Evolutionary conservation across 2,797 vertebrate genomes (phyloP).

Genomic region (Antennarius maculatus): DNA sequence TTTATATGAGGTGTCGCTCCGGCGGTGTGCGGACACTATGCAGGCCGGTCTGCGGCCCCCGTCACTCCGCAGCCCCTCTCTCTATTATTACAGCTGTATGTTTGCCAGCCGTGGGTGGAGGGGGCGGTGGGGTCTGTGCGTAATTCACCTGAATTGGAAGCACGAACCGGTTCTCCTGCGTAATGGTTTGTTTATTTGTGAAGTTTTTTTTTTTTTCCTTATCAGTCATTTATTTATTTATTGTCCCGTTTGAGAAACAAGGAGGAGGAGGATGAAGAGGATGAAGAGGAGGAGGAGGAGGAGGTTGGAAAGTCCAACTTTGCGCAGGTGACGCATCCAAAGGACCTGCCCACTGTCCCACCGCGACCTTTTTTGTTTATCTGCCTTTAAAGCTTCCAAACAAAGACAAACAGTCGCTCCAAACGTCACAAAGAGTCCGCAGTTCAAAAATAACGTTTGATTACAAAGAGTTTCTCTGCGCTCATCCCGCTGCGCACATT

Average conservation of each 20-base stretch:
- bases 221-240: conserved; percentile 80
- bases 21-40: conserved; percentile 69
- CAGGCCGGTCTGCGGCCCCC: conserved; percentile 46
- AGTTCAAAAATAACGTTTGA: conserved; percentile 56
- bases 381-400: conserved; percentile 30
- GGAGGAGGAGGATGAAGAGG: conserved; percentile 1
- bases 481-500: conserved; percentile 50
- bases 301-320: conserved; percentile 49
- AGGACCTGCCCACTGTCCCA: conserved; percentile 16
- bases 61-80: conserved; percentile 38
- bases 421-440: conserved; percentile 59
- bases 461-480: conserved; percentile 54
- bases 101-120: conserved; percentile 61
- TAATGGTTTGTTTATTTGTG: conserved; percentile 84
- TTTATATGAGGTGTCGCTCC: conserved; percentile 57
- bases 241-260: conserved; percentile 70
- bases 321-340: conserved; percentile 38
- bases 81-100: conserved; percentile 83
- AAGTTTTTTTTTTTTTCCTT: conserved; percentile 80
- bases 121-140: conserved; percentile 74
- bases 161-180: conserved; percentile 59
- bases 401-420: conserved; percentile 38
- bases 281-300: conserved; percentile 14
- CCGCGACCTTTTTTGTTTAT: conserved; percentile 42
- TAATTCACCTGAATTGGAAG: conserved; percentile 83